These are phyloP conservation scores for Lerista edwardsae DNA, from an alignment of 2,797 vertebrate genomes.

Conservation along the genomic window DNA sequence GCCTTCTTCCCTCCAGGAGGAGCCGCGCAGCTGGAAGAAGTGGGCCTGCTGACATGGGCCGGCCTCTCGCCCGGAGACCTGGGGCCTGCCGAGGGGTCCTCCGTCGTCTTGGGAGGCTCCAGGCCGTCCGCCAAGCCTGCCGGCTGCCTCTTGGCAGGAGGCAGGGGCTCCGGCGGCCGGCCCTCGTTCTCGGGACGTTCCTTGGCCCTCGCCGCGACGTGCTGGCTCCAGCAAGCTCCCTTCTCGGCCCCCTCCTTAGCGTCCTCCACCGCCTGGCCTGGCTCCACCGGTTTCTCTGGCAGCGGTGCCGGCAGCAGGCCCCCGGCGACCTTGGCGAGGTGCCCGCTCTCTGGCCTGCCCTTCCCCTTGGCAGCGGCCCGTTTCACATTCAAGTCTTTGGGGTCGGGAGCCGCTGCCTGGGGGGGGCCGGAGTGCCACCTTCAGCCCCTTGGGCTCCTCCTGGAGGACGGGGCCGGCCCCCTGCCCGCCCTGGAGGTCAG, in stretches of 20 bases:
- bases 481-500: neutral
- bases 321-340: neutral
- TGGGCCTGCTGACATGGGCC: neutral
- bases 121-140: rapidly evolving
- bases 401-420: rapidly evolving
- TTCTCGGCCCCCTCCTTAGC: neutral
- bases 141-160: neutral
- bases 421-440: neutral
- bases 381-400: neutral
- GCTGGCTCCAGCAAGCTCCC: neutral
- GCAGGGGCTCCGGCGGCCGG: neutral
- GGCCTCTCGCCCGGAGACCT: neutral
- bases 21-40: neutral
- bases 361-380: neutral
- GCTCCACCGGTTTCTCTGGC: neutral
- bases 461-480: neutral
- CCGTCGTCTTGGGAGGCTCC: rapidly evolving
- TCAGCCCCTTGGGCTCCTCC: constrained; percentile 12
- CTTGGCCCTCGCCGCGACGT: neutral
- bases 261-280: neutral
- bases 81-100: neutral
- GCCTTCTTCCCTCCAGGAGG: neutral
- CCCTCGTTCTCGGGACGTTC: neutral
- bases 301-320: neutral
- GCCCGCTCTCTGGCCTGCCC: neutral